Conservation (phyloP, 2,797 vertebrate species). For the Chromis chromis region DNA sequence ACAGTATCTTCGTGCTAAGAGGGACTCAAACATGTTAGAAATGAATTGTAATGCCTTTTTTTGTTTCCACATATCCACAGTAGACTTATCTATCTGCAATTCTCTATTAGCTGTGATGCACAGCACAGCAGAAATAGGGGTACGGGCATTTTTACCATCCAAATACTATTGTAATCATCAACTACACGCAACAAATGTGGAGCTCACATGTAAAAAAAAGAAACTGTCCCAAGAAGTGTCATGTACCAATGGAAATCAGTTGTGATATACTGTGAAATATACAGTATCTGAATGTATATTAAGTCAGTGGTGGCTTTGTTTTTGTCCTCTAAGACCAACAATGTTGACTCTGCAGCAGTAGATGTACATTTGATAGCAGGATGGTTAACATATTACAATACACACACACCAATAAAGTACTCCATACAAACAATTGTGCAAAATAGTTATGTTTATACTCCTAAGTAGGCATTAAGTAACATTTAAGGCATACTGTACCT, state of each 20-base stretch:
- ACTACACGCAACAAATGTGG: slow-evolving; percentile 7
- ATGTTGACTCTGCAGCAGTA: slow-evolving; percentile 10
- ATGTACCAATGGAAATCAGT: slow-evolving; percentile 53
- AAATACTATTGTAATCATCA: slow-evolving; percentile 34
- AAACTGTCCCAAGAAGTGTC: slow-evolving; percentile 43
- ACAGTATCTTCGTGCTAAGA: slow-evolving; percentile 23
- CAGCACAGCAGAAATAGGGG: slow-evolving; percentile 13
- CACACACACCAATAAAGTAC: slow-evolving; percentile 11
- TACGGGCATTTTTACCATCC: slow-evolving; percentile 21
- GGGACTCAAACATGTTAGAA: slow-evolving; percentile 14
- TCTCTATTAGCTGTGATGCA: slow-evolving; percentile 19
- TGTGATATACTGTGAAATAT: slow-evolving; percentile 63
- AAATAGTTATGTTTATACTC: background rate
- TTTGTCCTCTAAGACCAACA: background rate
- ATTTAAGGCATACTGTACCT: background rate
- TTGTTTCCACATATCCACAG: slow-evolving; percentile 31
- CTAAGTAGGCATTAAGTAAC: background rate
- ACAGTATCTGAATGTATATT: slow-evolving; percentile 71
- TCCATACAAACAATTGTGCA: background rate
- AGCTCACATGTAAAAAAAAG: slow-evolving; percentile 42
- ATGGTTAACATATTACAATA: slow-evolving; percentile 3
- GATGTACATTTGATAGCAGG: background rate
- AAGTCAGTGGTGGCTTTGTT: slow-evolving; percentile 29
- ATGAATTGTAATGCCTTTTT: slow-evolving; percentile 18
- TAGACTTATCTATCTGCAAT: slow-evolving; percentile 18